Evolutionary conservation across 2,113 vertebrate genomes (phyloP), one percentile per base, ranked within the genome.

Genomic region (Pseudopipra pipra): DNA sequence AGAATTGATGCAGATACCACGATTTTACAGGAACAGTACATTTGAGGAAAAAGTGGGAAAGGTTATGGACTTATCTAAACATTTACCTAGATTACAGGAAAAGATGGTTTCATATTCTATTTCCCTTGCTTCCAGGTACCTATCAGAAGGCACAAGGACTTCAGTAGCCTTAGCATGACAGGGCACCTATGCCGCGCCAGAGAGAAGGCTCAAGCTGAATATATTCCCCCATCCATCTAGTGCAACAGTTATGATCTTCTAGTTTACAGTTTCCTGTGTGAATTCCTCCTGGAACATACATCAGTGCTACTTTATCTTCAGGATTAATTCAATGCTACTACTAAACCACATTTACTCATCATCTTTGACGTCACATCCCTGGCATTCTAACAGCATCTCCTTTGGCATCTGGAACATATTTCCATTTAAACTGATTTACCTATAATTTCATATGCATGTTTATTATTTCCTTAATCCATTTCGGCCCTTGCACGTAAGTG

Each of bases 381-480:
- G 82, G 46, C 75, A 92, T 81, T 93, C 90, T 74, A 90, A 51
- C 79, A 93, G 88, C 72, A 89, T 86, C 72, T 96, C 56, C 83
- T 93, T 93, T 74, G 89, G 94, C 86, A 96, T 96, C 95, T 95
- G 94, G 95, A 97, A 92, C 17, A 39, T 72, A 92, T 74, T 96
- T 89, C 33, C 68, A 74, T 86, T 86, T 92, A 97, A 97, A 95
- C 72, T 88, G 76, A 96, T 95, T 96, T 95, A 35, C 68, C 47
- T 84, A 89, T 93, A 95, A 96, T 96, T 97, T 96, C 68, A 71
- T 92, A 90, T 81, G 35, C 46, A 54, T 58, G 59, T 59, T 93
- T 92, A 89, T 72, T 87, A 71, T 93, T 95, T 95, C 83, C 65
- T 95, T 84, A 86, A 92, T 74, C 43, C 39, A 86, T 89, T 96